Evolutionary conservation across 2,797 vertebrate genomes (phyloP), one percentile per base, ranked within the genome.

Genomic region (Tauraco hartlaubi): DNA sequence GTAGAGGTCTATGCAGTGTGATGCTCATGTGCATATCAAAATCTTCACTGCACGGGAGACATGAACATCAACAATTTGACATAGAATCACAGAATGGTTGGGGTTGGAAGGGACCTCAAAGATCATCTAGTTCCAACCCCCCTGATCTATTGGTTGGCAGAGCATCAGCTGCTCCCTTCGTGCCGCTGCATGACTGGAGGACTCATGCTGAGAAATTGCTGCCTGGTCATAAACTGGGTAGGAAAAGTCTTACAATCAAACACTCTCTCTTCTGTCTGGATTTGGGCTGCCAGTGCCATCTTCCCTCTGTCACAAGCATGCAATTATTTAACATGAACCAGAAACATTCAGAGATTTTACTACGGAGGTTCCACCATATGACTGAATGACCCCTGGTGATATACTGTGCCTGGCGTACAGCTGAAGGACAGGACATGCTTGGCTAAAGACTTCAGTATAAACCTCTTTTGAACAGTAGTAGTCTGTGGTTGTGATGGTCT

Each of bases 301-400:
- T 18, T 54, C 31, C 39, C 23, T 5, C 19, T 2, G 4, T 22
- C 31, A 41, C 31, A 23, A 33, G 17, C 3, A 2, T 9, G 6
- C 4, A 20, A 1, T 59, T 43, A 35, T 52, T 84, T 72, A 20
- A 3, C 0, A 0, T 6, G 49, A 26, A 10, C 17, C 19, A 91
- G 28, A 11, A 72, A 39, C 7, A 4, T 2, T 23, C 41, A 49
- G 39, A 48, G 61, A 25, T 28, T 63, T 43, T 14, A 5, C 9
- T 28, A 0, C 31, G 56, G 48, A 59, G 69, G 20, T 68, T 41
- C 20, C 22, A 17, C 3, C 8, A 0, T 7, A 22, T 51, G 15
- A 35, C 13, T 18, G 15, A 22, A 15, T 37, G 58, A 15, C 9
- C 35, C 8, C 16, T 15, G 17, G 7, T 25, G 46, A 2, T 22